phyloP scores from a whole-genome alignment of 2,113 vertebrate genomes.

The Regulus satrapa region DNA sequence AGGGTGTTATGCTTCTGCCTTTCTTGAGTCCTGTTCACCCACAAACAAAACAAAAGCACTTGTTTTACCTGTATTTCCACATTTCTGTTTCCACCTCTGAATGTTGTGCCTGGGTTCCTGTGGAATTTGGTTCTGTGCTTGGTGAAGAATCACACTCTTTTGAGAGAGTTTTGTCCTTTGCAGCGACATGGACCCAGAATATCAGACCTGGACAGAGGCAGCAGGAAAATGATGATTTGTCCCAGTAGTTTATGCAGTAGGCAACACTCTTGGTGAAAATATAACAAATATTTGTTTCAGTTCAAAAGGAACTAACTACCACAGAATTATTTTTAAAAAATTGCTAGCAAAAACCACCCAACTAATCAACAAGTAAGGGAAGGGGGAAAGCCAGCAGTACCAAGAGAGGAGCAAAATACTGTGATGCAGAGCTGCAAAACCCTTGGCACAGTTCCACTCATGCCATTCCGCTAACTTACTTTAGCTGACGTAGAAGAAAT shows the following conservation, averaged over 20 bases:
- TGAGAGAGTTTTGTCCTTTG: neutral
- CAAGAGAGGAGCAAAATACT: neutral
- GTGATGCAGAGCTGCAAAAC: neutral
- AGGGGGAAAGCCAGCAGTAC: neutral
- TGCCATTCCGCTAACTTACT: neutral
- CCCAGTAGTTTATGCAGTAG: neutral
- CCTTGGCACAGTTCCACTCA: neutral
- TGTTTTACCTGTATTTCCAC: neutral
- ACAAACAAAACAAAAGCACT: neutral
- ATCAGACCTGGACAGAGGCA: neutral
- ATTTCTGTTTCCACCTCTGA: neutral
- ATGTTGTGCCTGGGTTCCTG: neutral
- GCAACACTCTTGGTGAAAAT: neutral
- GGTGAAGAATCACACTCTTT: neutral
- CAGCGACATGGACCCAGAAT: neutral
- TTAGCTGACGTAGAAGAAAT: neutral
- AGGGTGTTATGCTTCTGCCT: neutral
- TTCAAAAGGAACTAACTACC: neutral
- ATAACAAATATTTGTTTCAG: neutral
- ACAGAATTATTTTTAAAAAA: neutral
- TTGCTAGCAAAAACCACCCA: rapidly evolving
- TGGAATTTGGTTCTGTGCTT: neutral
- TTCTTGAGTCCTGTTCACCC: neutral
- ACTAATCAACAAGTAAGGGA: neutral
- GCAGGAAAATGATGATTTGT: neutral